Percentiles rank a stretch among this genome's conserved stretches.
Evolutionary conservation across 2,113 vertebrate genomes (phyloP).

Genomic region (Acanthisitta chloris): DNA sequence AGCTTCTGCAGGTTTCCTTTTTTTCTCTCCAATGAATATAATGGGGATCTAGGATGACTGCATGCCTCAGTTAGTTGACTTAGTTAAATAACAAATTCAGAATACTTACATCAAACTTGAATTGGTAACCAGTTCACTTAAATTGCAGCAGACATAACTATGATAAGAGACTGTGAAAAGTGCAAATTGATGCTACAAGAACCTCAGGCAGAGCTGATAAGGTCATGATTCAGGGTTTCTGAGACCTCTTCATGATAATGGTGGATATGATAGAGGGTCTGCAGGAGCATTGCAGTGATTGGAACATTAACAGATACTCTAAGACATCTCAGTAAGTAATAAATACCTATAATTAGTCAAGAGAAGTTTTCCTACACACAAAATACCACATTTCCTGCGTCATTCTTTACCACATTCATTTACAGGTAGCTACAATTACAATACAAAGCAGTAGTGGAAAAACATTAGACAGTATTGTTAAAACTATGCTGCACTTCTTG

Average conservation of each 20-base stretch:
- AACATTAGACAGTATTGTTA: neutral
- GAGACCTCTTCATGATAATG: neutral
- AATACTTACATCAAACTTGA: neutral
- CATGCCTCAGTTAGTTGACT: neutral
- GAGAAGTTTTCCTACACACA: fast-evolving
- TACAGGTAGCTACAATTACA: neutral
- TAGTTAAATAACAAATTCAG: neutral
- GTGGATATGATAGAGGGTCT: neutral
- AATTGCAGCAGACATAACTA: neutral
- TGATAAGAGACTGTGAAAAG: neutral
- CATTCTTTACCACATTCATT: neutral
- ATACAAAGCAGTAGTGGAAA: fast-evolving
- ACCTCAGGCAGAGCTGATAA: neutral
- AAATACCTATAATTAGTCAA: neutral
- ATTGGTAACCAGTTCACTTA: neutral
- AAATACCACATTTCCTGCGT: neutral
- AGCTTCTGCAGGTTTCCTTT: constrained; percentile 18
- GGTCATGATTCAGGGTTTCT: neutral
- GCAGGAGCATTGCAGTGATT: neutral
- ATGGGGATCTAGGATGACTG: neutral
- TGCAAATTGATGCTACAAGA: neutral
- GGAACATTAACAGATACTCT: neutral
- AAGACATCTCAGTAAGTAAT: neutral
- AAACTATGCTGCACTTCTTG: neutral
- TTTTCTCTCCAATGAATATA: neutral